phyloP scores from a whole-genome alignment of 2,113 vertebrate genomes.

The Corythaixoides concolor region DNA sequence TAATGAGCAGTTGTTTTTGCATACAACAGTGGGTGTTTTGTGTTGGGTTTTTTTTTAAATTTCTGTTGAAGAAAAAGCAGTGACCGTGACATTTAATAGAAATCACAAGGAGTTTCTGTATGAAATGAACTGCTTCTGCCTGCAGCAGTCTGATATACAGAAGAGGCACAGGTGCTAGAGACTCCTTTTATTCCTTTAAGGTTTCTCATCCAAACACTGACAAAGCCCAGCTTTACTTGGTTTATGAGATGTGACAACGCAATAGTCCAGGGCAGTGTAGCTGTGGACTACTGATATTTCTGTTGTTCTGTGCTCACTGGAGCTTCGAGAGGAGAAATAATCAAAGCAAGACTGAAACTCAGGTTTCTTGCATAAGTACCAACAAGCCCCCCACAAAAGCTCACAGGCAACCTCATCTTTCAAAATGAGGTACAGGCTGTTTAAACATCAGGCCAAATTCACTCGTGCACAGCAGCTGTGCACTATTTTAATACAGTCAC shows the following conservation, averaged over 20 bases:
- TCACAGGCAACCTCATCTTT: neutral
- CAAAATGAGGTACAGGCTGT: neutral
- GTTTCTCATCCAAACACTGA: neutral
- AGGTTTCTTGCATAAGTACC: neutral
- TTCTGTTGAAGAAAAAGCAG: neutral
- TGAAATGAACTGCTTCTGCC: neutral
- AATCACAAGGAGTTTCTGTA: neutral
- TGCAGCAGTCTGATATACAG: rapidly evolving
- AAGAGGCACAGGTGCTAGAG: neutral
- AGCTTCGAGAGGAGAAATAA: neutral
- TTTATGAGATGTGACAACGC: slow-evolving; percentile 39
- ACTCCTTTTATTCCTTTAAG: slow-evolving; percentile 10
- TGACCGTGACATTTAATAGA: neutral
- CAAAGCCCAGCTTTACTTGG: slow-evolving; percentile 1
- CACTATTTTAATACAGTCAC: neutral
- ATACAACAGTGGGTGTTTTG: neutral
- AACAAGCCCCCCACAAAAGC: neutral
- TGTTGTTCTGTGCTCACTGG: neutral
- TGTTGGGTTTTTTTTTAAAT: neutral
- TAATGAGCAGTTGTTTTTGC: neutral
- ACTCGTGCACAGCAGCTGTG: rapidly evolving
- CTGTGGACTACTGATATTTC: slow-evolving; percentile 31
- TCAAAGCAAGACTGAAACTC: neutral
- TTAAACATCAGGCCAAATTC: neutral
- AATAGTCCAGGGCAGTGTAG: neutral